A percentile compares a stretch with the other conserved stretches of the same genome.
Conservation (phyloP, 2,113 vertebrate genomes). For the Ardeotis arabs region DNA sequence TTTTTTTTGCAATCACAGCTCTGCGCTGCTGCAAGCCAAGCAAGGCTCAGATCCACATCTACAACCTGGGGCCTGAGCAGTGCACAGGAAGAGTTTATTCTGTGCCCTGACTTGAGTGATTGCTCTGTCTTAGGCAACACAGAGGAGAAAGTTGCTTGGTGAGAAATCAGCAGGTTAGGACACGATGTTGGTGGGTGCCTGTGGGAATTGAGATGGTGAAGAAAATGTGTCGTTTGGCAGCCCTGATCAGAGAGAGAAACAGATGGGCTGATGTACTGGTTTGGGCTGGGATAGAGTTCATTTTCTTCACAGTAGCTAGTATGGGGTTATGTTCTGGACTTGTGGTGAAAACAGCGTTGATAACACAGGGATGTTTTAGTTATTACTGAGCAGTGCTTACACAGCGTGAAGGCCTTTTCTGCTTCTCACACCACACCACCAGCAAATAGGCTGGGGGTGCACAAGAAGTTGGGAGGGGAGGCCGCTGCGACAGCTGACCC, state of each 20-base stretch:
- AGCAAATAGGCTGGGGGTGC: background rate
- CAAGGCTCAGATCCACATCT: background rate
- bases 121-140: fast-evolving
- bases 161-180: background rate
- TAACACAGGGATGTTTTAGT: background rate
- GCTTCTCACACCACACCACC: background rate
- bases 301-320: background rate
- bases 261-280: background rate
- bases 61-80: background rate
- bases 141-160: background rate
- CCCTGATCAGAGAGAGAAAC: background rate
- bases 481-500: background rate
- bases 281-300: background rate
- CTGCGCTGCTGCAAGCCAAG: background rate
- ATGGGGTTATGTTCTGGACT: background rate
- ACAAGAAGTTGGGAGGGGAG: background rate
- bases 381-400: background rate
- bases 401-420: background rate
- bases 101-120: background rate
- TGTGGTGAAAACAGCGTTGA: background rate
- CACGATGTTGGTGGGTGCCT: background rate
- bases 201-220: background rate
- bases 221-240: background rate
- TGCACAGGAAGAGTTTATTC: background rate
- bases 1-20: background rate